phyloP scores from a whole-genome alignment of 2,113 vertebrate species.

The Petaurus breviceps region DNA sequence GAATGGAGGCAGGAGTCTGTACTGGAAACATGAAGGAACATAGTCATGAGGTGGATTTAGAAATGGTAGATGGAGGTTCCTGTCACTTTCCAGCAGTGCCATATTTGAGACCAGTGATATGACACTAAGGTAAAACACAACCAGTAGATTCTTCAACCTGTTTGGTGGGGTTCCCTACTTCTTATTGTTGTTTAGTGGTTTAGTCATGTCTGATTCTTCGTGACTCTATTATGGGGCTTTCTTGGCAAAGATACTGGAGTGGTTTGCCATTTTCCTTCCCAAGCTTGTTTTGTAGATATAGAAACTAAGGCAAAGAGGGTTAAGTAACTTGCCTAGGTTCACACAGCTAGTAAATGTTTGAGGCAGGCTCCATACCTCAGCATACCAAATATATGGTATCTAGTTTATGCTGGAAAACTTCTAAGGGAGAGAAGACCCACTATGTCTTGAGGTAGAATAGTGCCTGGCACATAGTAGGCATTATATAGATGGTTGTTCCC shows the following conservation, averaged over 20 bases:
- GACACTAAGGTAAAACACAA: not conserved
- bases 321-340: not conserved
- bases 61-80: not conserved
- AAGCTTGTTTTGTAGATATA: not conserved
- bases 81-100: not conserved
- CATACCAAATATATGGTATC: not conserved
- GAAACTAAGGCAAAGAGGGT: not conserved
- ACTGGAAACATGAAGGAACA: not conserved
- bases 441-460: not conserved
- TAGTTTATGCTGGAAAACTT: not conserved
- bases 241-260: not conserved
- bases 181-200: not conserved
- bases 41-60: not conserved
- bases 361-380: not conserved
- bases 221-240: not conserved
- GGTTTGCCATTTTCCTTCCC: not conserved
- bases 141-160: not conserved
- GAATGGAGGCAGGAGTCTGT: not conserved
- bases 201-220: not conserved
- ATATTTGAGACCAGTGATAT: not conserved
- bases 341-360: not conserved
- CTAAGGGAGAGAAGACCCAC: not conserved
- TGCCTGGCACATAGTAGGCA: not conserved
- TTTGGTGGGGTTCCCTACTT: not conserved
- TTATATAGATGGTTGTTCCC: not conserved